Evolutionary conservation across 53 echinoderm and acorn worm species (phyloP), one percentile per base, ranked within the genome.

Genomic region (Crossaster papposus): DNA sequence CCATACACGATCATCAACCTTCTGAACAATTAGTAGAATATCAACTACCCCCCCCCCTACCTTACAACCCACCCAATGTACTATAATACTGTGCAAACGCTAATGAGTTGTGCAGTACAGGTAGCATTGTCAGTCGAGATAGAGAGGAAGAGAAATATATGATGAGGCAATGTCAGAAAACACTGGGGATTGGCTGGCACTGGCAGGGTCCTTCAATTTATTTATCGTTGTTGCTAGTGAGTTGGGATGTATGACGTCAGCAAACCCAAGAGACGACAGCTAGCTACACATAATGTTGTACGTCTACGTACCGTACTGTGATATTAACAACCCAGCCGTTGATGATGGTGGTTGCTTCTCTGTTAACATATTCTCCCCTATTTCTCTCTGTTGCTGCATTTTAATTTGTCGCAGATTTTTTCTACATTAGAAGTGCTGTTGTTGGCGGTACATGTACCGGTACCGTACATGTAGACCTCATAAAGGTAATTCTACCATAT

Each of bases 41-140:
- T 44, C 44, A 44, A 7, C 44, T 9, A 9, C 2, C 44, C 44
- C 44, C 44, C 44, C 9, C 44, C 44, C 44, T n/a, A n/a, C n/a
- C n/a, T n/a, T n/a, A n/a, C n/a, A n/a, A n/a, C n/a, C n/a, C n/a
- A n/a, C n/a, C n/a, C n/a, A n/a, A n/a, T n/a, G n/a, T n/a, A n/a
- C 44, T 44, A 62, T 15, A 15, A 5, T 68, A 68, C 26, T 68
- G 28, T 68, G 68, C 68, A 28, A 23, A 29, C 5, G n/a, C 28
- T 68, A 68, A 68, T 68, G 68, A 68, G 68, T 68, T 68, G 68
- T 68, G 17, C 68, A n/a, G n/a, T n/a, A n/a, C n/a, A n/a, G 22
- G 68, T 68, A 4, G 26, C 68, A 26, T 1, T 28, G 68, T 1
- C 68, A n/a, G 68, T 2, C 7, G 44, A 62, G 62, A 68, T 4